phyloP scores from a whole-genome alignment of 2,888 invertebrate species.

The Rhopalosiphum nymphaeae region DNA sequence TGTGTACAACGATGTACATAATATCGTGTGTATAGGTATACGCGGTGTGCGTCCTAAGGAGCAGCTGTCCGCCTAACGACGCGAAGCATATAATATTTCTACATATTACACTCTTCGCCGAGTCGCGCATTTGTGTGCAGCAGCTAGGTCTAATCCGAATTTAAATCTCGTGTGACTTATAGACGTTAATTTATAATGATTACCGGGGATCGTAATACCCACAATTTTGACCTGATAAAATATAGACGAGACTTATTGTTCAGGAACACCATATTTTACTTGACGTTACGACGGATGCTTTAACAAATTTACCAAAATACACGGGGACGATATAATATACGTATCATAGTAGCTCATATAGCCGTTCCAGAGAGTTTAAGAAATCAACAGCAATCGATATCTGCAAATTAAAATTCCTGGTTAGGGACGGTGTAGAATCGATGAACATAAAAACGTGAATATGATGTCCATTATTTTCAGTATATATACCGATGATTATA shows the following conservation, averaged over 20 bases:
- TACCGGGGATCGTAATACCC: conserved; percentile 2
- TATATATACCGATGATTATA: not conserved
- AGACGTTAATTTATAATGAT: conserved; percentile 21
- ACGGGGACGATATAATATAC: not conserved
- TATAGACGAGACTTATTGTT: conserved; percentile 3
- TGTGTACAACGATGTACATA: not conserved
- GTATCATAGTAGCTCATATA: not conserved
- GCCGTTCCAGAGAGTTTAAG: not conserved
- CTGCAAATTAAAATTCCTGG: not conserved
- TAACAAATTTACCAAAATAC: not conserved
- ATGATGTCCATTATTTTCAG: not conserved
- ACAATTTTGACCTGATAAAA: not conserved
- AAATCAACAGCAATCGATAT: not conserved
- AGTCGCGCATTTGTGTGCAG: not conserved
- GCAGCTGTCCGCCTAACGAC: conserved; percentile 3
- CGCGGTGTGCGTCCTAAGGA: not conserved
- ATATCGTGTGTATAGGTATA: not conserved
- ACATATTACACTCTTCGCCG: not conserved
- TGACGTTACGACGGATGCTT: not conserved
- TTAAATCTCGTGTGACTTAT: conserved; percentile 40
- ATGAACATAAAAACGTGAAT: not conserved
- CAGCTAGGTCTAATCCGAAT: conserved; percentile 23
- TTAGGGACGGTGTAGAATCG: not conserved
- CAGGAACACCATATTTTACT: not conserved
- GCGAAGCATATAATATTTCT: not conserved